Base-by-base conservation (phyloP, 2,888 invertebrate species). In the Epistrophella euchroma region DNA sequence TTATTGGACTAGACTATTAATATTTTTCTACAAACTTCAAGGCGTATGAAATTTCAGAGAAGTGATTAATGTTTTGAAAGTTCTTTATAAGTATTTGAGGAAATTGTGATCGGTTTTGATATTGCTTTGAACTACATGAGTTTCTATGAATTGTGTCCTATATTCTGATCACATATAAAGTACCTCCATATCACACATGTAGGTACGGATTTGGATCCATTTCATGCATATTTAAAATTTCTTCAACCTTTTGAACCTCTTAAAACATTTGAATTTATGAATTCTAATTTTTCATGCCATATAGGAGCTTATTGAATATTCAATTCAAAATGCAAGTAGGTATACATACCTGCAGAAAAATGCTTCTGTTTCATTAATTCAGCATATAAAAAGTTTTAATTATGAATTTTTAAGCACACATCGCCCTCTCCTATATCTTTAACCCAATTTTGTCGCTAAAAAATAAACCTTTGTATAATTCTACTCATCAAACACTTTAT, bases 261-360 rank as follows among this genome's bases (percentile, higher is more conserved):
- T 25, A 0, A 22, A 50, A 22, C 22, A 50, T 43, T 22, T 28
- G 62, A 45, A 64, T 62, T 19, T 58, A 58, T 58, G 35, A 58
- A 58, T 58, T 35, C 17, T 17, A 35, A 56, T 58, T 9, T 15
- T 58, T 15, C 19, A 22, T 60, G 2, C 11, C 9, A n/a, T 11
- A n/a, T n/a, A 0, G 15, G 40, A 37, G 3, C 37, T 40, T 0
- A 58, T 58, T 60, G 28, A 32, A 56, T 56, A 56, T 52, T 52
- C 52, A 52, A 28, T 1, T 1, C 13, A 15, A 25, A 25, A 2
- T 50, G 22, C 5, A 25, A 15, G 22, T 13, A 4, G 4, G 13
- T 47, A 13, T 50, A 17, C 22, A 52, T 4, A 5, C 22, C 50
- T 52, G 50, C 25, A 50, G 22, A 22, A 17, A 7, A 13, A 13